Base-by-base conservation (phyloP, 2,888 invertebrate species). In the Rhingia rostrata region DNA sequence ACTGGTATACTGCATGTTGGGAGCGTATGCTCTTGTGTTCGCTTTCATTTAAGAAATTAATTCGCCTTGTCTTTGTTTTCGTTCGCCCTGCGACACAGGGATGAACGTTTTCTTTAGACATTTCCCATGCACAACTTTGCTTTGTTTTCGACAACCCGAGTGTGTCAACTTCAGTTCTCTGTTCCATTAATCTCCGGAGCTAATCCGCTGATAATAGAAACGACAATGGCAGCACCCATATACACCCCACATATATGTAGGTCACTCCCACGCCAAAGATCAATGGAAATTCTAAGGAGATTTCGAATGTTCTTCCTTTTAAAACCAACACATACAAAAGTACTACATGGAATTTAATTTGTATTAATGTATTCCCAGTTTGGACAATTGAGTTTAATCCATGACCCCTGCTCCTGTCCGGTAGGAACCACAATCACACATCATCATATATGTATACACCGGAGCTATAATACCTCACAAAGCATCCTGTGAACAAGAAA, bases 1-100 rank as follows among this genome's bases (percentile, higher is more conserved):
- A 43, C 30, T n/a, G 12, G 47, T 49, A 63, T 45, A 35, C 37
- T 56, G 49, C 64, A 53, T 14, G 14, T 9, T 22, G 14, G 30
- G 2, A 22, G 39, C 39, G 47, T 58, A 58, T 64, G 39, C 35
- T 75, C 51, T 75, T 10, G 39, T 30, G 4, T 49, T 49, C 45
- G 60, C 39, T 66, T 74, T 83, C 73, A 79, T 79, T 83, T 83
- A 79, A 69, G 73, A 78, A 83, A 83, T 83, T 83, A 83, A 74
- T 83, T 79, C 64, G 83, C 73, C 43, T 58, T n/a, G 69, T 47
- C 69, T 49, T 77, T 58, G 60, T 77, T 66, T 41, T 49, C 7
- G 7, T 60, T 60, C 22, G 30, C 43, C 43, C 66, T 33, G 32
- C 10, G 22, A 22, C 2, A 7, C 45, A 56, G 32, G 54, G 41